Base-by-base conservation (phyloP, 92 coral and sea anemone genomes). In the Epizoanthus fatuus region DNA sequence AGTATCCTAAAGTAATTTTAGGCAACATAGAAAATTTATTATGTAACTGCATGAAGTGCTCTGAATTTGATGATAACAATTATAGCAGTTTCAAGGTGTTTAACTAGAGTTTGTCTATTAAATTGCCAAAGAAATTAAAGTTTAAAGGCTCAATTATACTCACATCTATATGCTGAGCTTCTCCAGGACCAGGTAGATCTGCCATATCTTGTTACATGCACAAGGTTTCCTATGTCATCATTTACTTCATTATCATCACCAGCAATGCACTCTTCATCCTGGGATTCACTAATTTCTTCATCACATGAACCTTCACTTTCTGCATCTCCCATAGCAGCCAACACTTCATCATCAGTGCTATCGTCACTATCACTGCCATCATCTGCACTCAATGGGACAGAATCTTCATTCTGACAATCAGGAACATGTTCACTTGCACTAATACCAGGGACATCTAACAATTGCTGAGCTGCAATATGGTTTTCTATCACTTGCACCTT, bases 131-230 rank as follows among this genome's bases (percentile, higher is more conserved):
- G 69, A 12, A 64, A 64, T 35, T 64, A 32, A 35, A 64, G 69
- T 22, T 64, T 22, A 64, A 64, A 64, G 16, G 42, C n/a, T 10
- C 7, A 29, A 22, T 22, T 65, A 32, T 32, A 32, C 70, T 64
- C 71, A 65, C 71, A 65, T 66, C 72, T 66, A 66, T 66, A 66
- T 14, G 72, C 74, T 80, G 75, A 63, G 74, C 85, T 45, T 80
- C 74, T 80, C 85, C 85, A 63, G 73, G 63, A 80, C 85, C 69
- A 80, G 74, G 58, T 57, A 80, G 85, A 80, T 62, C 75, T 80
- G 35, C 85, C 85, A 65, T 22, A 80, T 39, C 85, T 58, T 80
- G 85, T 80, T 15, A 64, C 85, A 39, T 80, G 85, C 35, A 80
- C 85, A 25, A 80, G 74, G 85, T 64, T 80, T 45, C 44, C 85